Conservation (phyloP, 2,888 invertebrate species). For the Glomeris marginata region DNA sequence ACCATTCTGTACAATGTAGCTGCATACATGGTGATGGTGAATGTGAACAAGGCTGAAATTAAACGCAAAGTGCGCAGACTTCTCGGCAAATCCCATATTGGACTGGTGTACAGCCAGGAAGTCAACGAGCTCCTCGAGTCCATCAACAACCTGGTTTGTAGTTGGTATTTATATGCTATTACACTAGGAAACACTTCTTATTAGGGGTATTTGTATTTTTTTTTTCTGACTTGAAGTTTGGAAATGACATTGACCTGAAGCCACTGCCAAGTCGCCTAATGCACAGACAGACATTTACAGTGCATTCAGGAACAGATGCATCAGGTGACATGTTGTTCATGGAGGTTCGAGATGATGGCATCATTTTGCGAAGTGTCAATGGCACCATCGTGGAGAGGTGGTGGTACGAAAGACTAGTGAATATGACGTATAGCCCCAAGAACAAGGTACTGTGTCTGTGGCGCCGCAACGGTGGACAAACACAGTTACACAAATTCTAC, state of each 20-base stretch:
- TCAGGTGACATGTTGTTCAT: conserved; percentile 50
- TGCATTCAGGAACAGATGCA: conserved; percentile 88
- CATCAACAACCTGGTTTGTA: conserved; percentile 71
- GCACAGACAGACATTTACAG: conserved; percentile 95
- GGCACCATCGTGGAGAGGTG: conserved; percentile 50
- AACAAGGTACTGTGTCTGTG: conserved; percentile 94
- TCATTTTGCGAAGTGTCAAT: conserved; percentile 37
- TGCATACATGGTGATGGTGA: conserved; percentile 86
- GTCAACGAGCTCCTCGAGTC: conserved; percentile 92
- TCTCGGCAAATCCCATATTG: conserved; percentile 96
- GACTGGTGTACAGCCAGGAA: conserved; percentile 91
- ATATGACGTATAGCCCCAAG: conserved; percentile 99
- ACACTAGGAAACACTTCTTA: no score
- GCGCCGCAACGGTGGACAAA: conserved; percentile 86
- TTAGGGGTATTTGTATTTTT: not conserved
- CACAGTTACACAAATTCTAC: conserved; percentile 94
- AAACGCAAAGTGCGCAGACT: conserved; percentile 77
- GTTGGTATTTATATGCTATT: no score
- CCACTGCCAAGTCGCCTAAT: conserved; percentile 87
- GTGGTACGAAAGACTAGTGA: conserved; percentile 98
- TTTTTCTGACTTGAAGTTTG: conserved; percentile 48
- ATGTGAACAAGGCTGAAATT: conserved; percentile 65
- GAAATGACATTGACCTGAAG: conserved; percentile 93
- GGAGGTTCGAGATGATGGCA: conserved; percentile 81
- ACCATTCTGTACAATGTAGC: conserved; percentile 93